Evolutionary conservation across 1,140 invertebrate genomes (phyloP).

Genomic region (Lordiphosa mommai): DNA sequence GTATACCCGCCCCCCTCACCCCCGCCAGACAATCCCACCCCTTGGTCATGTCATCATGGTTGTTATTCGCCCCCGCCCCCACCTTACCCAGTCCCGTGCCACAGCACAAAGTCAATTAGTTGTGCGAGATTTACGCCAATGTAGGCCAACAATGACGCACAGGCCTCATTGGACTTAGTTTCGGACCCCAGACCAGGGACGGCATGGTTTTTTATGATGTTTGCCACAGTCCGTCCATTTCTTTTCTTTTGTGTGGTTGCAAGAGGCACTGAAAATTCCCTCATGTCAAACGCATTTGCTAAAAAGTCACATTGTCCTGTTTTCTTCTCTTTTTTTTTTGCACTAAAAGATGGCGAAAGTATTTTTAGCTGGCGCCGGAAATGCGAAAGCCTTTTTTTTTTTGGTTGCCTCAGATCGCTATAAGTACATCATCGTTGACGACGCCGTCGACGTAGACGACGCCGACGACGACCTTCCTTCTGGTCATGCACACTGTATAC

Average conservation of each 20-base stretch:
- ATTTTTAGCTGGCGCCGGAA: constrained; percentile 73
- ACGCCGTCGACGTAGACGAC: not conserved
- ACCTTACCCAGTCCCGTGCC: not conserved
- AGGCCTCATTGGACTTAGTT: constrained; percentile 45
- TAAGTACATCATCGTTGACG: not conserved
- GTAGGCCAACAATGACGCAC: constrained; percentile 73
- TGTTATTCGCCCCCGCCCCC: constrained; percentile 11
- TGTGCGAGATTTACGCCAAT: constrained; percentile 54
- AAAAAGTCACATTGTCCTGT: constrained; percentile 29
- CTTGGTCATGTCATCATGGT: constrained; percentile 43
- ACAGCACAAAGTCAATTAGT: constrained; percentile 63
- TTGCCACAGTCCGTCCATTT: constrained; percentile 27
- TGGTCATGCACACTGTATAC: constrained; percentile 5
- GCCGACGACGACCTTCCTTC: constrained; percentile 6
- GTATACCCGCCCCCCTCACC: not conserved
- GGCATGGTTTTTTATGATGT: constrained; percentile 48
- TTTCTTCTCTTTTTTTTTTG: not conserved
- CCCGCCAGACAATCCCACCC: constrained; percentile 21
- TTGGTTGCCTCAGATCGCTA: not conserved
- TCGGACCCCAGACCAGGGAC: constrained; percentile 23
- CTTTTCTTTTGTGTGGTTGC: constrained; percentile 28
- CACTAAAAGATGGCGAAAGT: constrained; percentile 58
- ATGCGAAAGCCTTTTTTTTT: constrained; percentile 57
- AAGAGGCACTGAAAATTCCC: constrained; percentile 16
- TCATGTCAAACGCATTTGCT: constrained; percentile 43